Conservation (phyloP, 1,140 invertebrate genomes). For the Cotesia typhae region DNA sequence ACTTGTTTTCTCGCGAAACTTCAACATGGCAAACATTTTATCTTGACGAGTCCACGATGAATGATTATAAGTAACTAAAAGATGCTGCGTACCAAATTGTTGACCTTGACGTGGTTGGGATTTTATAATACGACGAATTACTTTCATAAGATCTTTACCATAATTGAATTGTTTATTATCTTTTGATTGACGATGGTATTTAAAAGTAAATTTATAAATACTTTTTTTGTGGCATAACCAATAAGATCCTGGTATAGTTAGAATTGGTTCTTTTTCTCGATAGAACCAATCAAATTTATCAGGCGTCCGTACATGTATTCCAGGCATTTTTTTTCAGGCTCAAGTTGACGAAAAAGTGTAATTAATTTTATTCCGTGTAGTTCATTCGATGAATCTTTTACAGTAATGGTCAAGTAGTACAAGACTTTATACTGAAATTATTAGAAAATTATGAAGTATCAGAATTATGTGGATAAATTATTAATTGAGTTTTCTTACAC, state of each 20-base stretch:
- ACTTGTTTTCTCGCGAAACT: conserved; percentile 52
- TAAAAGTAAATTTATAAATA: conserved; percentile 63
- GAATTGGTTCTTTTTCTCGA: conserved; percentile 49
- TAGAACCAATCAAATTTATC: conserved; percentile 57
- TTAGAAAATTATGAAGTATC: conserved; percentile 2
- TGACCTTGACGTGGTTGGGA: conserved; percentile 56
- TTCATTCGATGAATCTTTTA: conserved; percentile 51
- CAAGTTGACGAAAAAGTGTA: conserved; percentile 57
- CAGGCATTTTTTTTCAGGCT: conserved; percentile 64
- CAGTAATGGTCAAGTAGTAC: conserved; percentile 58
- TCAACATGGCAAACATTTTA: conserved; percentile 60
- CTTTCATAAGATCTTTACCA: conserved; percentile 60
- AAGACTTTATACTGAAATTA: conserved; percentile 59
- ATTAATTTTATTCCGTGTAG: conserved; percentile 53
- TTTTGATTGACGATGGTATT: conserved; percentile 53
- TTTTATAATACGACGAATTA: conserved; percentile 61
- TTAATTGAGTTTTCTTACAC: conserved; percentile 53
- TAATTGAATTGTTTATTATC: conserved; percentile 50
- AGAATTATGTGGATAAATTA: too few relatives aligned
- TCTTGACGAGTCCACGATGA: conserved; percentile 58
- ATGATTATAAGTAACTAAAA: conserved; percentile 58
- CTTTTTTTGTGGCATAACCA: conserved; percentile 62
- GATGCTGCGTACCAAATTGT: conserved; percentile 58
- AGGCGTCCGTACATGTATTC: conserved; percentile 63
- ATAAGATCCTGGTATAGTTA: conserved; percentile 62